phyloP scores from a whole-genome alignment of 2,113 vertebrate genomes.

The Panthera tigris region DNA sequence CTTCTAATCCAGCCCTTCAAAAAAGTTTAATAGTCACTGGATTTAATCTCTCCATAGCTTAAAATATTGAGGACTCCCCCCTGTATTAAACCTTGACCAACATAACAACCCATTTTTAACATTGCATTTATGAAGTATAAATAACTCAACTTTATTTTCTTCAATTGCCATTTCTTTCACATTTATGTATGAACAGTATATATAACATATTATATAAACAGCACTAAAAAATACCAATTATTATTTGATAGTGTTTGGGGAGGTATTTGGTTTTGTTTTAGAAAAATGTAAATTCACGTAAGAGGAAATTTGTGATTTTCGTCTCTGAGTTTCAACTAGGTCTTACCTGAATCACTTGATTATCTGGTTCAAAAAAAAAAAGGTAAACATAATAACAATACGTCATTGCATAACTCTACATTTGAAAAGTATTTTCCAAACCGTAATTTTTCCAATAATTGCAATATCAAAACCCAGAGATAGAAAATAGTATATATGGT shows the following conservation, averaged over 20 bases:
- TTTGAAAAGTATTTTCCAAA: neutral
- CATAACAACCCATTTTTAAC: neutral
- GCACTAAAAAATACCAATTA: neutral
- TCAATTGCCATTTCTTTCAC: neutral
- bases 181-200: neutral
- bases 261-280: neutral
- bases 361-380: neutral
- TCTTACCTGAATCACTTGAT: neutral
- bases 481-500: neutral
- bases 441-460: neutral
- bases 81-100: neutral
- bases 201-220: neutral
- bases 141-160: neutral
- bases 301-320: neutral
- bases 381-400: neutral
- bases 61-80: neutral
- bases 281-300: neutral
- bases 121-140: neutral
- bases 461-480: neutral
- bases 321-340: neutral
- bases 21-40: neutral
- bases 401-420: neutral
- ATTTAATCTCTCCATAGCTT: neutral
- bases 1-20: neutral
- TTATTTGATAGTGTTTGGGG: neutral